Evolutionary conservation across 2,797 vertebrate species (phyloP).

Genomic region (Sebastes trivittatus): DNA sequence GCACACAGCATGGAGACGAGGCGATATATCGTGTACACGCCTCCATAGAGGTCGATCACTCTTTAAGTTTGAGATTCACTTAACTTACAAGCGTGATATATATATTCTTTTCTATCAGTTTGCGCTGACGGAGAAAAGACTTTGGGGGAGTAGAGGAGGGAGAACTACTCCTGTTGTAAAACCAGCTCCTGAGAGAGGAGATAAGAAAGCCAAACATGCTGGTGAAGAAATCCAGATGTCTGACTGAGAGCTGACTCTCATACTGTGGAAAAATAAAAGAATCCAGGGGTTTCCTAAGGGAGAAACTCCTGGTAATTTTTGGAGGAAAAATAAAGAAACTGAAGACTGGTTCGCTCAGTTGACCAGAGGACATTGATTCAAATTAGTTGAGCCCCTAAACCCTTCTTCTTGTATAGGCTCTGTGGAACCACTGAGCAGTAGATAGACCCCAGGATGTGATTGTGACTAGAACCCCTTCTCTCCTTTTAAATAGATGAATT

Average conservation of each 20-base stretch:
- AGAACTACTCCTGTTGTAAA: conserved; percentile 51
- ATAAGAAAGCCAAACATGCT: conserved; percentile 54
- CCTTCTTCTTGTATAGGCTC: conserved; percentile 39
- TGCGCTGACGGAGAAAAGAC: conserved; percentile 57
- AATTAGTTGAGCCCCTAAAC: conserved; percentile 46
- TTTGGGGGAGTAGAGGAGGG: conserved; percentile 35
- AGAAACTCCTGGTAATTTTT: conserved; percentile 44
- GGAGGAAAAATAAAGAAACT: conserved; percentile 13
- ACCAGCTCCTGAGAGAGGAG: conserved; percentile 55
- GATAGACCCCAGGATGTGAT: conserved; percentile 59
- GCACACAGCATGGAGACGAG: conserved; percentile 74
- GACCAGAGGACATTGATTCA: conserved; percentile 72
- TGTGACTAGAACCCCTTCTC: conserved; percentile 37
- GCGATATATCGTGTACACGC: conserved; percentile 52
- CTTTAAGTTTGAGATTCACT: conserved; percentile 64
- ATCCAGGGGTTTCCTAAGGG: conserved; percentile 44
- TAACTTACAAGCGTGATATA: conserved; percentile 53
- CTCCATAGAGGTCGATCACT: conserved; percentile 64
- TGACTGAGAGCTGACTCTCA: conserved; percentile 39
- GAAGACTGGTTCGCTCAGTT: conserved; percentile 41
- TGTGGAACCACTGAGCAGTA: conserved; percentile 52
- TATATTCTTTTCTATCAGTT: conserved; percentile 66
- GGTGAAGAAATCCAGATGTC: conserved; percentile 51
- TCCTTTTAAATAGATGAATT: conserved; percentile 15
- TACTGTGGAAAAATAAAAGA: conserved; percentile 35